Conservation (phyloP, 1,140 invertebrate species). For the Cheumatopsyche charites region DNA sequence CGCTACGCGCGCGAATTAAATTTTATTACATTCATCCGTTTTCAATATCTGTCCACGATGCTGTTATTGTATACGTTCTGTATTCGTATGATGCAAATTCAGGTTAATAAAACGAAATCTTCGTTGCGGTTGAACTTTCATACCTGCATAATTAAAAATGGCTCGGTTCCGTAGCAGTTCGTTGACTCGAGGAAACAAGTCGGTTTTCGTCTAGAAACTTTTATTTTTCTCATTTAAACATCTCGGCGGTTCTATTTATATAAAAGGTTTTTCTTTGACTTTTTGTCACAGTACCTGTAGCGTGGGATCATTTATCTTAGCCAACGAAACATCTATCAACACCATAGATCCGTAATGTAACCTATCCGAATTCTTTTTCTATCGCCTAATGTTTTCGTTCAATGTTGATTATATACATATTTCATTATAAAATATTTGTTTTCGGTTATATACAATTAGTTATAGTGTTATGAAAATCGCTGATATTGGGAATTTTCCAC, state of each 20-base stretch:
- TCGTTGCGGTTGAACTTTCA: no score
- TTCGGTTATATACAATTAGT: no score
- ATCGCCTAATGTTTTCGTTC: background rate
- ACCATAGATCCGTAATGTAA: background rate
- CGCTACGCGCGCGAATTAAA: constrained; percentile 16
- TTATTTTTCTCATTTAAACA: no score
- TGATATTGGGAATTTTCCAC: background rate
- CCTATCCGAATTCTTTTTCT: background rate
- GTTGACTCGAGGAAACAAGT: no score
- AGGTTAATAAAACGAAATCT: no score
- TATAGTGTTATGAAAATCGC: no score
- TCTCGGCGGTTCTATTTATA: background rate
- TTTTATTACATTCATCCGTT: background rate
- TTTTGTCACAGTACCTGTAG: constrained; percentile 1
- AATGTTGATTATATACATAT: no score
- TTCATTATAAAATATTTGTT: no score
- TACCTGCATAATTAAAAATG: no score
- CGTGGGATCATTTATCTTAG: constrained; percentile 7
- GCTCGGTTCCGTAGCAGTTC: no score
- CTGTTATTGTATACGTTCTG: background rate
- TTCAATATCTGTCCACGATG: background rate
- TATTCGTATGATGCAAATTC: no score
- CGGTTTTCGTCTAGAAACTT: no score
- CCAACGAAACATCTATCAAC: constrained; percentile 7
- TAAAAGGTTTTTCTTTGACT: background rate